A percentile compares a stretch with the other conserved stretches of the same genome.
Evolutionary conservation across 2,888 invertebrate genomes (phyloP).

Genomic region (Lagria hirta): DNA sequence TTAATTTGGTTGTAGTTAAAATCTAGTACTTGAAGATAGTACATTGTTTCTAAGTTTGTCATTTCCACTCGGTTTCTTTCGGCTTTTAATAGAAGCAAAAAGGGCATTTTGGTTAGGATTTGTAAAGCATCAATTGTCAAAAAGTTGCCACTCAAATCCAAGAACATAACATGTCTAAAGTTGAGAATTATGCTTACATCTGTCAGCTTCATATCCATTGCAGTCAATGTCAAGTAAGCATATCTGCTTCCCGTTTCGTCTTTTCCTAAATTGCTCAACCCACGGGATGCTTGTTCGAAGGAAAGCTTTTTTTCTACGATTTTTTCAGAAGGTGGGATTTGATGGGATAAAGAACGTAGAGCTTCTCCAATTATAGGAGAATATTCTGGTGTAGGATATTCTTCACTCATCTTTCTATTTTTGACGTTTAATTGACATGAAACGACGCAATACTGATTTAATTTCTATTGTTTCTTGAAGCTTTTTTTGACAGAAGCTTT

Average conservation of each 20-base stretch:
- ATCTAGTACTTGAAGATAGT: conserved; percentile 63
- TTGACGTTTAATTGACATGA: too few species aligned
- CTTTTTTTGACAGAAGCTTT: too few species aligned
- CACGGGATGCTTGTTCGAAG: conserved; percentile 49
- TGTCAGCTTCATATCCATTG: conserved; percentile 57
- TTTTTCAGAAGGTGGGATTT: conserved; percentile 33
- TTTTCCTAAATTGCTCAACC: conserved; percentile 51
- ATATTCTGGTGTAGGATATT: too few species aligned
- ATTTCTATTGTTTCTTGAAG: too few species aligned
- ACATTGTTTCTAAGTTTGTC: conserved; percentile 56
- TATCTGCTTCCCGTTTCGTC: conserved; percentile 56
- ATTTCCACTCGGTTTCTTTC: conserved; percentile 59
- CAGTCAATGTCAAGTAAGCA: conserved; percentile 61
- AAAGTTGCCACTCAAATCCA: conserved; percentile 61
- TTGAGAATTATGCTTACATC: conserved; percentile 56
- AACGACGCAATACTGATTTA: too few species aligned
- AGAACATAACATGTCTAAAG: conserved; percentile 60
- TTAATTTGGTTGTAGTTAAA: conserved; percentile 59
- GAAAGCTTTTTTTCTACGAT: conserved; percentile 43
- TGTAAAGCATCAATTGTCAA: conserved; percentile 56
- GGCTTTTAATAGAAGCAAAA: conserved; percentile 60
- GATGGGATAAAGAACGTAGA: too few species aligned
- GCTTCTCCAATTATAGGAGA: too few species aligned
- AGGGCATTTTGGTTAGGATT: conserved; percentile 57
- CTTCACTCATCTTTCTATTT: too few species aligned